These are phyloP conservation scores for Cotesia vestalis DNA, from an alignment of 1,140 invertebrate genomes.

Conservation along the genomic window DNA sequence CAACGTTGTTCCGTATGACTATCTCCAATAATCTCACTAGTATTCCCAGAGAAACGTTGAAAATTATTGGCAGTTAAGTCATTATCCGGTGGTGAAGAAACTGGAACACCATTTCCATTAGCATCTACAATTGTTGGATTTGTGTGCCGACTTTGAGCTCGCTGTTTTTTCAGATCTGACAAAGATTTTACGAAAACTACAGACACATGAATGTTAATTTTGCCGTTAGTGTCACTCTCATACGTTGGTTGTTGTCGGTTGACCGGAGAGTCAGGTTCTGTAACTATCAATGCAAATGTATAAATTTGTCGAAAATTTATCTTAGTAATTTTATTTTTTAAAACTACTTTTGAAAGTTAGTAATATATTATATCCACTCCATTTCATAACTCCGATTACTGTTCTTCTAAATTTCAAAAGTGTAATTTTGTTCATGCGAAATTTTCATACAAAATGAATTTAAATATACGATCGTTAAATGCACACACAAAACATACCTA, in stretches of 20 bases:
- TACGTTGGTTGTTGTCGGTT: slow-evolving; percentile 58
- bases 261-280: slow-evolving; percentile 45
- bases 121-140: slow-evolving; percentile 60
- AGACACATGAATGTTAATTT: slow-evolving; percentile 88
- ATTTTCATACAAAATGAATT: too few species aligned
- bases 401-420: too few species aligned
- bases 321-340: slow-evolving; percentile 37
- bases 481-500: too few species aligned
- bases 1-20: slow-evolving; percentile 72
- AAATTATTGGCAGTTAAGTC: slow-evolving; percentile 62
- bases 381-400: neutral
- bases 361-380: neutral
- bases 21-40: slow-evolving; percentile 73
- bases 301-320: slow-evolving; percentile 57
- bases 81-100: slow-evolving; percentile 61
- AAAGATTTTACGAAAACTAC: slow-evolving; percentile 79
- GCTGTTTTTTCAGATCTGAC: slow-evolving; percentile 89
- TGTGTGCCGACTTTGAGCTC: slow-evolving; percentile 80
- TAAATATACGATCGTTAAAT: too few species aligned
- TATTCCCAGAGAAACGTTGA: slow-evolving; percentile 73
- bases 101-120: slow-evolving; percentile 64
- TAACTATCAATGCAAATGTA: slow-evolving; percentile 59
- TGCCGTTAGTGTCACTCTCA: slow-evolving; percentile 82
- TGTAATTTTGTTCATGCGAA: too few species aligned
- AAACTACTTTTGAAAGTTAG: neutral